A percentile compares a stretch with the other conserved stretches of the same genome.
Evolutionary conservation across 2,797 vertebrate genomes (phyloP).

Genomic region (Tamandua tetradactyla): DNA sequence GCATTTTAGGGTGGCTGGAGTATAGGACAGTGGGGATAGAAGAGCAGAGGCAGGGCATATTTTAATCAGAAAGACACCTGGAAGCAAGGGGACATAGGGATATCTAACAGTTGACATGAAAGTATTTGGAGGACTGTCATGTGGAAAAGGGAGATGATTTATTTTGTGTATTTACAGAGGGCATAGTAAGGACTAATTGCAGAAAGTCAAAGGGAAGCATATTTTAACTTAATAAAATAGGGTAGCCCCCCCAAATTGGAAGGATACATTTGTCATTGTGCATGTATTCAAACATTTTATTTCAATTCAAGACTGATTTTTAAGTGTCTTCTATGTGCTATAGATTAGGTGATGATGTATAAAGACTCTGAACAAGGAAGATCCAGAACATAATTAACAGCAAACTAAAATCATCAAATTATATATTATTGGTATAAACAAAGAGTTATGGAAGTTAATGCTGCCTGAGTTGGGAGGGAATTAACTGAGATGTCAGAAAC

Average conservation of each 20-base stretch:
- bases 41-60: neutral
- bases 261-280: neutral
- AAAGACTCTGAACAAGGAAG: neutral
- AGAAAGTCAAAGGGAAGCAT: neutral
- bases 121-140: neutral
- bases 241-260: neutral
- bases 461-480: neutral
- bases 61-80: neutral
- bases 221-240: neutral
- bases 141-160: neutral
- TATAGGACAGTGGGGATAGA: neutral
- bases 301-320: conserved; percentile 30
- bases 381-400: neutral
- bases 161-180: neutral
- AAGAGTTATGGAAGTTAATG: conserved; percentile 16
- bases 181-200: neutral
- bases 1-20: neutral
- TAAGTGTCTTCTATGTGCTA: neutral
- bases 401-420: neutral
- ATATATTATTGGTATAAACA: neutral
- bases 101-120: neutral
- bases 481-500: neutral
- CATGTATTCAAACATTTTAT: neutral
- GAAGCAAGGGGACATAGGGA: neutral
- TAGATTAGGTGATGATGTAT: neutral